These are phyloP conservation scores for Tachypleus tridentatus DNA, from an alignment of 1,140 invertebrate species.

Conservation along the genomic window DNA sequence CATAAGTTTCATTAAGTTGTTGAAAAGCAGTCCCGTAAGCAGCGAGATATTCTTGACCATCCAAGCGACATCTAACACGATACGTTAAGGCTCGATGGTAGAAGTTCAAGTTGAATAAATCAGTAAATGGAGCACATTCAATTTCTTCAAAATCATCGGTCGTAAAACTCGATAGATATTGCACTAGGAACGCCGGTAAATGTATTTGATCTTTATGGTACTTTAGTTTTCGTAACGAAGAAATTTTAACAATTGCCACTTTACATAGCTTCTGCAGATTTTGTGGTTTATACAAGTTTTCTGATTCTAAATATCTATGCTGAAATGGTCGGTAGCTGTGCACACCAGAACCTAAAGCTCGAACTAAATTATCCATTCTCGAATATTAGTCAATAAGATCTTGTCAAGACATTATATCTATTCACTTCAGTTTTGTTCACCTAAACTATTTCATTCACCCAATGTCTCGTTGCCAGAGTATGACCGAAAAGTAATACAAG, in stretches of 20 bases:
- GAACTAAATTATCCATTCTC: conserved; percentile 16
- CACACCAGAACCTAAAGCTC: conserved; percentile 14
- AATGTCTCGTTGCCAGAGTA: too few relatives aligned
- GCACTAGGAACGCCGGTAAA: conserved; percentile 7
- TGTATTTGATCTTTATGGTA: not conserved
- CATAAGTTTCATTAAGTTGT: conserved; percentile 1
- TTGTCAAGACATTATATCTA: too few relatives aligned
- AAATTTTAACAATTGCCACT: conserved; percentile 10
- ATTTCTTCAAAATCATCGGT: conserved; percentile 18
- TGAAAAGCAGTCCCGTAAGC: conserved; percentile 12
- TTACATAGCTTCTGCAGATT: conserved; percentile 15
- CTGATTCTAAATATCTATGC: not conserved
- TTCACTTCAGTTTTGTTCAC: too few relatives aligned
- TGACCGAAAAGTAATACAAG: too few relatives aligned
- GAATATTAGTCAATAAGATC: too few relatives aligned
- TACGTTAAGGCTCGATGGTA: conserved; percentile 20
- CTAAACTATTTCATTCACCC: too few relatives aligned
- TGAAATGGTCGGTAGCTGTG: conserved; percentile 20
- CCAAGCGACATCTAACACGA: conserved; percentile 11
- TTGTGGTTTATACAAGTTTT: not conserved
- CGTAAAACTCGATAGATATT: conserved; percentile 11
- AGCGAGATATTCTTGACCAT: conserved; percentile 16
- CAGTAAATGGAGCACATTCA: conserved; percentile 19
- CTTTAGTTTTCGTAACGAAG: conserved; percentile 12
- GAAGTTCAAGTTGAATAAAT: conserved; percentile 17